These are phyloP conservation scores for Zelleria hepariella DNA, from an alignment of 2,888 invertebrate genomes.

Conservation along the genomic window DNA sequence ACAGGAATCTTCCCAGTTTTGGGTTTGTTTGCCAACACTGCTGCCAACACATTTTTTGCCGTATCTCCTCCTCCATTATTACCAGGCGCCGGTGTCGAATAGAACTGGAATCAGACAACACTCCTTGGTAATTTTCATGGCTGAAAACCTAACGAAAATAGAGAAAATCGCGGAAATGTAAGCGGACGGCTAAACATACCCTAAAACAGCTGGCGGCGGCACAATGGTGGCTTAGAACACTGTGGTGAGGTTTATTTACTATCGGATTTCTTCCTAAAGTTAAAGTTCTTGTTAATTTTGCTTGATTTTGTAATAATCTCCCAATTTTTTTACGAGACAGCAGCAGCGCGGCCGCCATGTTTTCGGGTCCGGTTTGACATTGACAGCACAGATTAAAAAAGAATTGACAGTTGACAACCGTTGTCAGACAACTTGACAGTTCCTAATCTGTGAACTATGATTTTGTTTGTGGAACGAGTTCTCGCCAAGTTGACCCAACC, in stretches of 20 bases:
- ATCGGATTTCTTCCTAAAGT: conserved; percentile 29
- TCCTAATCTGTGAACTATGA: too few species aligned
- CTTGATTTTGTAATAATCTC: conserved; percentile 47
- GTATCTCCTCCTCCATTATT: conserved; percentile 37
- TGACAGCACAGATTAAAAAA: not conserved
- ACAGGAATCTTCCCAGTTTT: conserved; percentile 65
- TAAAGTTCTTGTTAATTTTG: conserved; percentile 39
- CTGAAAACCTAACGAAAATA: not conserved
- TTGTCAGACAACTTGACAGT: too few species aligned
- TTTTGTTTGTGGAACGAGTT: too few species aligned
- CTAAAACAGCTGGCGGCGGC: conserved; percentile 44
- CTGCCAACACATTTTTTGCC: conserved; percentile 66
- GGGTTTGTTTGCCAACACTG: conserved; percentile 62
- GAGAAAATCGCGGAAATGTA: conserved; percentile 9
- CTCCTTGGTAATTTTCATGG: not conserved
- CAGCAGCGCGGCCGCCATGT: conserved; percentile 59
- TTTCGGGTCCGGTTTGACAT: too few species aligned
- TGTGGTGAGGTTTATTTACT: conserved; percentile 43
- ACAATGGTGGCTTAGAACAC: conserved; percentile 44
- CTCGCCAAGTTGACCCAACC: too few species aligned
- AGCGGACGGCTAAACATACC: conserved; percentile 28
- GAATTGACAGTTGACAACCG: too few species aligned
- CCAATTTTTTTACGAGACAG: conserved; percentile 50
- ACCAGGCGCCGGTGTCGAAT: conserved; percentile 37
- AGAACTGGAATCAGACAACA: conserved; percentile 34